Conservation (phyloP, 2,797 vertebrate genomes). For the Valencia hispanica region DNA sequence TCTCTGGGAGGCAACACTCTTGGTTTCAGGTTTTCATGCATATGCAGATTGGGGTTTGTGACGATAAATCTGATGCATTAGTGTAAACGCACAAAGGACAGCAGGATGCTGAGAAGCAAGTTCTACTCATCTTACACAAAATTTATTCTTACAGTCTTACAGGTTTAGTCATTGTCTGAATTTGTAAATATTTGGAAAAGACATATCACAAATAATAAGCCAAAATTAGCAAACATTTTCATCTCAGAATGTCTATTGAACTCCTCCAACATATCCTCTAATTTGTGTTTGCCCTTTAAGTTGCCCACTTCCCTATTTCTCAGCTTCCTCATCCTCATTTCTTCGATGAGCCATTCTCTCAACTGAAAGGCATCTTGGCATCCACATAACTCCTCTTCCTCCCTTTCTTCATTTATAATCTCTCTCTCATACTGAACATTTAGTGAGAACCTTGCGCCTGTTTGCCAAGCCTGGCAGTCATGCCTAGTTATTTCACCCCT, state of each 20-base stretch:
- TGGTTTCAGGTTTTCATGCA: not conserved
- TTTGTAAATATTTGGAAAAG: not conserved
- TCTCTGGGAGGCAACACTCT: not conserved
- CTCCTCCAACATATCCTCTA: not conserved
- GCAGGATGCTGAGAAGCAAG: not conserved
- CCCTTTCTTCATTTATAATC: slow-evolving; percentile 41
- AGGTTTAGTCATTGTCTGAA: not conserved
- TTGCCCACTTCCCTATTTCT: not conserved
- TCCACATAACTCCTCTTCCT: slow-evolving; percentile 18
- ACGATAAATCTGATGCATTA: not conserved
- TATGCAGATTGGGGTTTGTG: not conserved
- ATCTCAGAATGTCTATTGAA: not conserved
- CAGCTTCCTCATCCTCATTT: slow-evolving; percentile 17
- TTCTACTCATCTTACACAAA: not conserved
- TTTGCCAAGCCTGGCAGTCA: slow-evolving; percentile 54
- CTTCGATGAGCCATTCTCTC: slow-evolving; percentile 18
- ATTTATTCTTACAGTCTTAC: not conserved
- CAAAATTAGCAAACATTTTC: not conserved
- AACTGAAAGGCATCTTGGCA: slow-evolving; percentile 35
- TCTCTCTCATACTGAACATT: slow-evolving; percentile 57
- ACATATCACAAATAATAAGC: not conserved
- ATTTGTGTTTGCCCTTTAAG: slow-evolving; percentile 1
- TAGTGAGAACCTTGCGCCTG: slow-evolving; percentile 41
- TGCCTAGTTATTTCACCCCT: slow-evolving; percentile 51
- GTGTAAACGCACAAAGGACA: not conserved